Evolutionary conservation across 2,888 invertebrate genomes (phyloP).

Genomic region (Pherbina coryleti): DNA sequence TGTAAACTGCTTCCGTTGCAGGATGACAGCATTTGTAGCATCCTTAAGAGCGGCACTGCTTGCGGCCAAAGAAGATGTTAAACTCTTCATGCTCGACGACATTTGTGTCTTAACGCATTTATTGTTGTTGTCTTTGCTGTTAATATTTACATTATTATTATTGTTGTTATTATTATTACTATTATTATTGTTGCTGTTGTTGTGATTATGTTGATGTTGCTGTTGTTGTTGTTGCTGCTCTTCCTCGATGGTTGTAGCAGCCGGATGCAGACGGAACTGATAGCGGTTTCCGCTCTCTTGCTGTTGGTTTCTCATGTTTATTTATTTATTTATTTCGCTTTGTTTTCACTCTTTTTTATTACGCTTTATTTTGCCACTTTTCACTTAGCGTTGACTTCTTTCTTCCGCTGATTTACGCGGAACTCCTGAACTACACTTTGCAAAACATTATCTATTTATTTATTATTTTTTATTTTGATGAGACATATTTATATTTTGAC

Average conservation of each 20-base stretch:
- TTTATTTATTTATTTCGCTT: slow-evolving; percentile 4
- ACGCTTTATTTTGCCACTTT: background rate
- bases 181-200: slow-evolving; percentile 45
- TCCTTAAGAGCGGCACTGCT: slow-evolving; percentile 41
- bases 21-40: slow-evolving; percentile 48
- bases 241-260: slow-evolving; percentile 41
- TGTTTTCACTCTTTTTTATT: background rate
- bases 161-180: slow-evolving; percentile 47
- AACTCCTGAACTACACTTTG: background rate
- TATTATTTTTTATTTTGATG: background rate
- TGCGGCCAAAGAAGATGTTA: background rate
- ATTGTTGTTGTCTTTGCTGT: slow-evolving; percentile 47
- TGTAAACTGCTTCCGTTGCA: slow-evolving; percentile 54
- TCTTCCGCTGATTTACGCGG: background rate
- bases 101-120: slow-evolving; percentile 42
- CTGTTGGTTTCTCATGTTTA: slow-evolving; percentile 37
- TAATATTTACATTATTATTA: slow-evolving; percentile 44
- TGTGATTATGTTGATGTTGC: slow-evolving; percentile 39
- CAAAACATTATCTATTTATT: background rate
- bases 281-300: slow-evolving; percentile 53
- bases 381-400: background rate
- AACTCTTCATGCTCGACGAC: slow-evolving; percentile 22
- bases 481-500: background rate
- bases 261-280: slow-evolving; percentile 51
- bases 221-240: slow-evolving; percentile 41